Conservation (phyloP, 1,140 invertebrate genomes). For the Oncopodura yosiiana region DNA sequence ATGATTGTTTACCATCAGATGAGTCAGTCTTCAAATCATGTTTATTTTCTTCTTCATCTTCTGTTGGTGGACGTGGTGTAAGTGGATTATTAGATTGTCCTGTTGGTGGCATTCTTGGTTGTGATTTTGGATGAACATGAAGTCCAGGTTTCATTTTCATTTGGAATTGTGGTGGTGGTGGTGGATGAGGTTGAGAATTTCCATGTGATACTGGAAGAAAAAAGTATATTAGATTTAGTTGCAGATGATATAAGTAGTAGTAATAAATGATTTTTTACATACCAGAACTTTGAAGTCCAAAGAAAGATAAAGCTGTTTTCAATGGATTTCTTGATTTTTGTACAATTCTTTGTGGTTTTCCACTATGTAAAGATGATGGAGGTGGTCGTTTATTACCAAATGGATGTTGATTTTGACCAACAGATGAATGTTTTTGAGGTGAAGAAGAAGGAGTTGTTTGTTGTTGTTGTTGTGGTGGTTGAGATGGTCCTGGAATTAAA, state of each 20-base stretch:
- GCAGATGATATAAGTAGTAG: too few relatives aligned
- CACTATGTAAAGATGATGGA: not conserved
- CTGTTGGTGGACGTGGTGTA: not conserved
- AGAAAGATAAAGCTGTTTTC: too few relatives aligned
- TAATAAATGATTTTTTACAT: too few relatives aligned
- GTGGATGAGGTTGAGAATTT: too few relatives aligned
- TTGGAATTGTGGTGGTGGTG: not conserved
- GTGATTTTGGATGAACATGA: not conserved
- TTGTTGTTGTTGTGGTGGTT: not conserved
- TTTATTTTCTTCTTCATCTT: not conserved
- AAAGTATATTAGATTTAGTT: too few relatives aligned
- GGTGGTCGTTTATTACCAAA: too few relatives aligned
- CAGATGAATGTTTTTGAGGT: too few relatives aligned
- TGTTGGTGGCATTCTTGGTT: not conserved
- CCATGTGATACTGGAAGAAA: too few relatives aligned
- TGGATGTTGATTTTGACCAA: too few relatives aligned
- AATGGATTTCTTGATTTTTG: not conserved
- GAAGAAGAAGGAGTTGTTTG: not conserved
- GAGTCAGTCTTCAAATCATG: not conserved
- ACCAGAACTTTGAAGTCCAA: too few relatives aligned
- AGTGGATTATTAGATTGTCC: not conserved
- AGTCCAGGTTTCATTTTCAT: not conserved
- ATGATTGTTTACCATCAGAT: not conserved
- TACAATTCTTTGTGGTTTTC: not conserved
- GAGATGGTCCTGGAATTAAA: conserved; percentile 3